Evolutionary conservation across 1,140 invertebrate genomes (phyloP).

Genomic region (Zaprionus africanus): DNA sequence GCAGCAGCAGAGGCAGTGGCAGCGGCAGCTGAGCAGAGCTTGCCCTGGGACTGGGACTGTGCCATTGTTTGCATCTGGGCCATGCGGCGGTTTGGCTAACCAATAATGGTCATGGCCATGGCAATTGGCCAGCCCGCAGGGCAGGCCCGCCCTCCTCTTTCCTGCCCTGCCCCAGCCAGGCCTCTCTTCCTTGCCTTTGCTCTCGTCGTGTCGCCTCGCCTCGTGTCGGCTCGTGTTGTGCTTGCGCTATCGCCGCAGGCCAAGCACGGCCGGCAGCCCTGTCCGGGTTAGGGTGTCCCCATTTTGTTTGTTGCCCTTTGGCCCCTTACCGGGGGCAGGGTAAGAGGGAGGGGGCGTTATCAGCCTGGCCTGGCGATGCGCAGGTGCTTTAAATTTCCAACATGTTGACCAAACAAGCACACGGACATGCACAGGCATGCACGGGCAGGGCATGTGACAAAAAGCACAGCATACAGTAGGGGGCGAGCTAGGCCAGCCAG

Average conservation of each 20-base stretch:
- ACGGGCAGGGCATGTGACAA: conserved; percentile 32
- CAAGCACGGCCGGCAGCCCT: conserved; percentile 43
- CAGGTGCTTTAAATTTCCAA: conserved; percentile 79
- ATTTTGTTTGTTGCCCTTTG: conserved; percentile 38
- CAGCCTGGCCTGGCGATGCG: conserved; percentile 48
- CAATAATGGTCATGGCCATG: conserved; percentile 68
- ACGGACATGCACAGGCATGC: conserved; percentile 17
- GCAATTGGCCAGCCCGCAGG: conserved; percentile 62
- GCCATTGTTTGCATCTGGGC: conserved; percentile 77
- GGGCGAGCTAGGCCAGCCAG: neutral
- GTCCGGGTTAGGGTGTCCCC: neutral
- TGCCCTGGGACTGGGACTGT: neutral
- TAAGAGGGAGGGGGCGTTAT: conserved; percentile 42
- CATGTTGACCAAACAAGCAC: conserved; percentile 59
- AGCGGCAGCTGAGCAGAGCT: conserved; percentile 13
- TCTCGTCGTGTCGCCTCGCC: too few species aligned
- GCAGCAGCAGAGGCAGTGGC: conserved; percentile 31
- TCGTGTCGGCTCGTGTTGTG: conserved; percentile 16
- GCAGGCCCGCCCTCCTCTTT: neutral
- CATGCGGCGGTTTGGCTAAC: conserved; percentile 73
- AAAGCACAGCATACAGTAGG: conserved; percentile 17
- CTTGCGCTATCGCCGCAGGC: conserved; percentile 62
- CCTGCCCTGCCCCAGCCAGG: too few species aligned
- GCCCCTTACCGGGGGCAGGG: neutral
- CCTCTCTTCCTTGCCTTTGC: too few species aligned